Conservation (phyloP, 1,140 invertebrate genomes). For the Drosophila novamexicana region DNA sequence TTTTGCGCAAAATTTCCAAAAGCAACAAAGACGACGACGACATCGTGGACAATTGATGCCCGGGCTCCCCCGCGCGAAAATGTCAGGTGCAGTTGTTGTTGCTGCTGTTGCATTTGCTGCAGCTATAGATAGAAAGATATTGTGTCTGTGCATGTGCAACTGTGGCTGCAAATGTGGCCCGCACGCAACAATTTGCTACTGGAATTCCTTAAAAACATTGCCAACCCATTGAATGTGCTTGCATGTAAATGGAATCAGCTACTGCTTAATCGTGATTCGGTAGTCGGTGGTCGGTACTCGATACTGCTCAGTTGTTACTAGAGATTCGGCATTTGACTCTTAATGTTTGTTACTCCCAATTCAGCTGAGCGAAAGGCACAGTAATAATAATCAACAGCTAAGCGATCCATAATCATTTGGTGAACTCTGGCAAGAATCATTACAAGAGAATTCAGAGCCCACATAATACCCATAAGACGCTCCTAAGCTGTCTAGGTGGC, state of each 20-base stretch:
- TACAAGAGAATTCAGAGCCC: conserved; percentile 2
- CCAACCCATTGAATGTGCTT: conserved; percentile 47
- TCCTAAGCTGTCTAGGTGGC: conserved; percentile 58
- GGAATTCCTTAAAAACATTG: conserved; percentile 64
- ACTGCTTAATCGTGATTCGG: conserved; percentile 79
- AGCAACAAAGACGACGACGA: conserved; percentile 61
- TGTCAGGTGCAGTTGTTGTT: conserved; percentile 65
- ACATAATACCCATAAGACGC: conserved; percentile 24
- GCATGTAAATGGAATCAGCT: conserved; percentile 67
- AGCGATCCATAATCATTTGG: conserved; percentile 37
- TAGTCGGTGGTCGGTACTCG: conserved; percentile 26
- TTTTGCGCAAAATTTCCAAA: conserved; percentile 78
- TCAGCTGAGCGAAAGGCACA: conserved; percentile 1
- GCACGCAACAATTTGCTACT: conserved; percentile 83
- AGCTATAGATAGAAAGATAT: conserved; percentile 57
- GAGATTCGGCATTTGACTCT: not conserved
- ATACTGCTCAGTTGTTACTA: not conserved
- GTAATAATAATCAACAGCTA: conserved; percentile 10
- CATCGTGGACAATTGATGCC: conserved; percentile 80
- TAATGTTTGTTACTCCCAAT: conserved; percentile 1
- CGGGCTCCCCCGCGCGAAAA: conserved; percentile 64
- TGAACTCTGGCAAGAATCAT: not conserved
- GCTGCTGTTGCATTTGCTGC: conserved; percentile 23
- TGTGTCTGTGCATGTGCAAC: conserved; percentile 45
- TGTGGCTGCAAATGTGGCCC: conserved; percentile 69